phyloP scores from a whole-genome alignment of 2,797 vertebrate genomes.

The Nasua narica region DNA sequence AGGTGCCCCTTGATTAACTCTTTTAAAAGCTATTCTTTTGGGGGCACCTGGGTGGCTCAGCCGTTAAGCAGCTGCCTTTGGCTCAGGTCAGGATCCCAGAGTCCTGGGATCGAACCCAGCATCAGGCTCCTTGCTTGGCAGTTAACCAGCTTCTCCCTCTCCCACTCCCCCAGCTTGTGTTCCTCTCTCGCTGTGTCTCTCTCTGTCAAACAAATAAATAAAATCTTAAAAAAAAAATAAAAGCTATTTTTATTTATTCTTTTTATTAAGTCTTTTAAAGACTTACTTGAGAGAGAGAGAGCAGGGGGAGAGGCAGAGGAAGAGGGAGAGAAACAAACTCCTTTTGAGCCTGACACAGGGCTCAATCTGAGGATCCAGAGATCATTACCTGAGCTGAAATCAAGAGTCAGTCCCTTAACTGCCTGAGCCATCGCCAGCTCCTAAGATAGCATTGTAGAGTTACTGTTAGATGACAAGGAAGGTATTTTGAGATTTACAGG shows the following conservation, averaged over 20 bases:
- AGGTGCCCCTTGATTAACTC: neutral
- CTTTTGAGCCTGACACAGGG: neutral
- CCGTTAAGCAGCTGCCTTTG: no score
- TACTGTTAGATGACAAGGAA: neutral
- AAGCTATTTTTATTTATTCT: no score
- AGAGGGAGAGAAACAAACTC: neutral
- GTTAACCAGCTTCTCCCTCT: no score
- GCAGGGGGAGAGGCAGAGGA: neutral
- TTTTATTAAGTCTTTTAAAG: neutral
- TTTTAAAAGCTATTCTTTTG: neutral
- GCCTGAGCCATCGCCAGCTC: neutral
- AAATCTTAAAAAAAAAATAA: no score
- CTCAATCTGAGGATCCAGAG: neutral
- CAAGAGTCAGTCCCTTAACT: neutral
- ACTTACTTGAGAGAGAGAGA: neutral
- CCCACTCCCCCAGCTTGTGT: no score
- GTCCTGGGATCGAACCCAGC: no score
- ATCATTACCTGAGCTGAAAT: neutral
- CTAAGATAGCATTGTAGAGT: neutral
- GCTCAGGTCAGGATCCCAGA: no score
- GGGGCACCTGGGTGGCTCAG: no score
- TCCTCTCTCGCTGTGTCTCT: no score
- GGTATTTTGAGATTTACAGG: neutral
- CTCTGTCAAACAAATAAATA: no score
- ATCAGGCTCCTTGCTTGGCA: no score